These are phyloP conservation scores for Liposcelis brunnea DNA, from an alignment of 2,888 invertebrate genomes.

Conservation along the genomic window DNA sequence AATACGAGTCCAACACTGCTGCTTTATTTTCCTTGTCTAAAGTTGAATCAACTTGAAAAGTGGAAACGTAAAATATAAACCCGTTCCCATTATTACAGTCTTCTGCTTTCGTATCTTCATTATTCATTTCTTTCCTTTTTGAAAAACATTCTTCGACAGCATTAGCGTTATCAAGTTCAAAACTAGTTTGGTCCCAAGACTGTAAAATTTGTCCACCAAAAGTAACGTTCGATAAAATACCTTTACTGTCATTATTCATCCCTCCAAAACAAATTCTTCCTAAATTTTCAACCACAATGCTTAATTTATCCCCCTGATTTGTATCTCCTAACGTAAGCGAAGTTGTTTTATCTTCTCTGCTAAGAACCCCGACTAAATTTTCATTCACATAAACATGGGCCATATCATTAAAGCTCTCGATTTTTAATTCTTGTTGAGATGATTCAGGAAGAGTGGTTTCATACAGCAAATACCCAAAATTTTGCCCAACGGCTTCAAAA, in stretches of 20 bases:
- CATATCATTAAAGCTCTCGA: conserved; percentile 38
- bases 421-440: conserved; percentile 18
- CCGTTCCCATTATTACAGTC: not conserved
- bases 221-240: conserved; percentile 36
- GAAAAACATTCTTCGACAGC: conserved; percentile 13
- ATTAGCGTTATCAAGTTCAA: conserved; percentile 24
- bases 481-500: conserved; percentile 43
- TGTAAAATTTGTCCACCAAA: conserved; percentile 32
- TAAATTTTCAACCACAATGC: conserved; percentile 35
- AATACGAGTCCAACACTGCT: not conserved
- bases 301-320: conserved; percentile 16
- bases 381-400: conserved; percentile 48
- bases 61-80: conserved; percentile 1
- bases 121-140: not conserved
- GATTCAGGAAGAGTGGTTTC: conserved; percentile 32
- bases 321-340: not conserved
- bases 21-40: no score
- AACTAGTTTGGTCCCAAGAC: conserved; percentile 48
- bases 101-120: no score
- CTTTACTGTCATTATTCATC: conserved; percentile 31
- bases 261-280: conserved; percentile 57
- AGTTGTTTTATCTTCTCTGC: not conserved
- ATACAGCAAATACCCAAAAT: conserved; percentile 44
- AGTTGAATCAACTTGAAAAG: not conserved
- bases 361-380: not conserved